Evolutionary conservation across 2,797 vertebrate species (phyloP).

Genomic region (Podargus strigoides): DNA sequence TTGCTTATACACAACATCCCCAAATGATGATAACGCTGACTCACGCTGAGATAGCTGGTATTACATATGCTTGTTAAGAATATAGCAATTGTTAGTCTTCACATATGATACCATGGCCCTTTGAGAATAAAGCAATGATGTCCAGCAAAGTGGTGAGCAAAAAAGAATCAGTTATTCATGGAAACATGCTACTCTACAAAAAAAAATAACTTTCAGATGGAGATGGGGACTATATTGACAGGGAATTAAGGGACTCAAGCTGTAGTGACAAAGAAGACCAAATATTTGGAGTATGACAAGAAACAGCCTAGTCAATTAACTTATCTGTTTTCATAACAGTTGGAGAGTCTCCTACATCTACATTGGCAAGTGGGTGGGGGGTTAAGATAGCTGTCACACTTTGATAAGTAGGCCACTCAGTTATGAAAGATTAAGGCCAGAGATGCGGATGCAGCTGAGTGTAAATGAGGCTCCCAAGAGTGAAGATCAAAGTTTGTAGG

Average conservation of each 20-base stretch:
- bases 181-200: not conserved
- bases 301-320: not conserved
- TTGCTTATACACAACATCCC: not conserved
- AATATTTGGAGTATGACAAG: conserved; percentile 16
- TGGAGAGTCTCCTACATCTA: conserved; percentile 32
- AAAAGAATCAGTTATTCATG: not conserved
- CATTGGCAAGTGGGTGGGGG: conserved; percentile 22
- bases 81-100: fast-evolving
- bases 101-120: not conserved
- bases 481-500: conserved; percentile 43
- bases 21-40: not conserved
- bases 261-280: not conserved
- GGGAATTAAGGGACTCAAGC: not conserved
- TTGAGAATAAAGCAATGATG: not conserved
- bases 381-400: conserved; percentile 30
- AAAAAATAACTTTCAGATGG: not conserved
- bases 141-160: not conserved
- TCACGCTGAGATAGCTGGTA: not conserved
- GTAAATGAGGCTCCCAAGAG: conserved; percentile 47
- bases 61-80: not conserved
- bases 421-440: conserved; percentile 49
- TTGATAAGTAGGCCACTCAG: conserved; percentile 33
- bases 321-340: conserved; percentile 6
- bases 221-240: fast-evolving
- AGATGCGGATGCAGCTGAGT: conserved; percentile 11